phyloP scores from a whole-genome alignment of 2,888 invertebrate species.

The Doris montereyensis region DNA sequence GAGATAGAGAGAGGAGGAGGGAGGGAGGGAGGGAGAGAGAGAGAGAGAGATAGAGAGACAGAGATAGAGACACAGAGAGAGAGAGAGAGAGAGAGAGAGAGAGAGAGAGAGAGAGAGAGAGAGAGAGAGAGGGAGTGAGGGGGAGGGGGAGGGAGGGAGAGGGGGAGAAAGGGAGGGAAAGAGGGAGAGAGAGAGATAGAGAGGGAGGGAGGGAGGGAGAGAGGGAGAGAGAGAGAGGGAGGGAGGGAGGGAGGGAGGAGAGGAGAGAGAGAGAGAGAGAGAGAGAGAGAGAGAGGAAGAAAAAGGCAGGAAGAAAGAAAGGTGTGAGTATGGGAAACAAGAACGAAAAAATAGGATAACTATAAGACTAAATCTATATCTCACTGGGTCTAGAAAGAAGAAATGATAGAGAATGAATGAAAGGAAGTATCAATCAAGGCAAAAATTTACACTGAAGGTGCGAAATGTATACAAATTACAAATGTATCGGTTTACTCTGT shows the following conservation, averaged over 20 bases:
- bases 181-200: not conserved
- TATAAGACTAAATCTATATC: too few species aligned
- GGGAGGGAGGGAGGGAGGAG: not conserved
- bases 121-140: not conserved
- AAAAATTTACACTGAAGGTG: too few species aligned
- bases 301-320: not conserved
- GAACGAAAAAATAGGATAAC: too few species aligned
- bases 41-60: not conserved
- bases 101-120: not conserved
- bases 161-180: not conserved
- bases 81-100: not conserved
- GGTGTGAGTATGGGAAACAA: not conserved
- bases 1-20: not conserved
- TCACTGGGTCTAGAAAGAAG: too few species aligned
- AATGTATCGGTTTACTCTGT: too few species aligned
- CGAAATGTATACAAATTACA: too few species aligned
- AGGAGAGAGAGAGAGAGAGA: not conserved
- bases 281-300: not conserved
- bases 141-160: not conserved
- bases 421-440: too few species aligned
- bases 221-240: not conserved
- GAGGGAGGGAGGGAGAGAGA: not conserved
- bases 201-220: not conserved
- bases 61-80: not conserved
- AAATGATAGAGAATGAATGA: too few species aligned